Evolutionary conservation across 1,140 invertebrate genomes (phyloP).

Genomic region (Ceratina calcarata): DNA sequence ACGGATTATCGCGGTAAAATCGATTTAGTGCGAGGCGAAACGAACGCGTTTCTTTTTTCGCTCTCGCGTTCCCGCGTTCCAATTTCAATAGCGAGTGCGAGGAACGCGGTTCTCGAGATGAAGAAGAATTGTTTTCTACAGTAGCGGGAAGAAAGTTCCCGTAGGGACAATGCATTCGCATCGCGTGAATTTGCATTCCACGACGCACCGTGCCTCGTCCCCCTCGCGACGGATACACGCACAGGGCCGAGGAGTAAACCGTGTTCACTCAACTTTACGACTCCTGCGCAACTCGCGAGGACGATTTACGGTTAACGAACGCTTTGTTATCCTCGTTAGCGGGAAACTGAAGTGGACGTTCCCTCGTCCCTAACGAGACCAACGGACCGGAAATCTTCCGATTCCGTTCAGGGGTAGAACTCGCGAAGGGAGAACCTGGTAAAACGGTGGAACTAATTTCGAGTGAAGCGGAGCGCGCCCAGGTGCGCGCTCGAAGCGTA

Average conservation of each 20-base stretch:
- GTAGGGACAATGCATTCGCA: not conserved
- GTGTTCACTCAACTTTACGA: constrained; percentile 40
- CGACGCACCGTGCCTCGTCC: too few relatives aligned
- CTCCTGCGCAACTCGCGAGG: constrained; percentile 21
- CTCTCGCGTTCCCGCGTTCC: constrained; percentile 40
- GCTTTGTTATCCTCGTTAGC: constrained; percentile 58
- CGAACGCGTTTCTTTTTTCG: not conserved
- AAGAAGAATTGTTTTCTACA: too few relatives aligned
- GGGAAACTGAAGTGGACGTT: constrained; percentile 38
- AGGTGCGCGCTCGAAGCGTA: constrained; percentile 23
- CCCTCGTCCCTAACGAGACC: constrained; percentile 38
- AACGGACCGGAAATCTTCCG: constrained; percentile 46
- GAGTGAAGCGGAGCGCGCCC: not conserved
- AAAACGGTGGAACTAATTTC: constrained; percentile 25
- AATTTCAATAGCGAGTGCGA: not conserved
- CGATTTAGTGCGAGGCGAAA: constrained; percentile 34
- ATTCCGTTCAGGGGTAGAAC: constrained; percentile 10
- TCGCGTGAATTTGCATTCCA: too few relatives aligned
- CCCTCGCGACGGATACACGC: not conserved
- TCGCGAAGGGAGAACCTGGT: not conserved
- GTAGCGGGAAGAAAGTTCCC: not conserved
- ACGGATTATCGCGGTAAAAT: constrained; percentile 31
- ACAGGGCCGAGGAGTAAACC: not conserved
- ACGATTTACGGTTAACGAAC: constrained; percentile 55
- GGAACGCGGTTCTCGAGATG: too few relatives aligned